Percentiles rank a stretch among this genome's conserved stretches.
Conservation (phyloP, 1,140 invertebrate genomes). For the Philotrypesis tridentata region DNA sequence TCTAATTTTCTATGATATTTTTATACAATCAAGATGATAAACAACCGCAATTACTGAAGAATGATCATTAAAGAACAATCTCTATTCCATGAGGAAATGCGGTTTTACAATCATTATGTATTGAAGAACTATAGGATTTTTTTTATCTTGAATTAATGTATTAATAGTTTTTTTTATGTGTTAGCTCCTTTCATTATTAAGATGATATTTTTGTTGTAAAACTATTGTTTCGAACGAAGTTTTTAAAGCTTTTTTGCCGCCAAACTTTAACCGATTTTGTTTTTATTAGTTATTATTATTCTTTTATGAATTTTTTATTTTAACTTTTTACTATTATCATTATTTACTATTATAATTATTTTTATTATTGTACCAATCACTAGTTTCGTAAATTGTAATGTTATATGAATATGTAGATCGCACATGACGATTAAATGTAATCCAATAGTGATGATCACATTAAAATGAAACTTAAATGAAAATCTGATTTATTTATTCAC, state of each 20-base stretch:
- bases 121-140: slow-evolving; percentile 36
- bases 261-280: slow-evolving; percentile 15
- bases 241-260: slow-evolving; percentile 25
- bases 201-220: slow-evolving; percentile 34
- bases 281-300: slow-evolving; percentile 30
- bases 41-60: slow-evolving; percentile 31
- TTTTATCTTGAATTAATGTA: slow-evolving; percentile 40
- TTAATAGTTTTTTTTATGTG: slow-evolving; percentile 22
- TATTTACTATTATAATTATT: slow-evolving; percentile 33
- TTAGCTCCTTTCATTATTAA: slow-evolving; percentile 5
- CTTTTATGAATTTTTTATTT: slow-evolving; percentile 28
- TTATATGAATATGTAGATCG: slow-evolving; percentile 45
- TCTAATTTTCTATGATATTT: slow-evolving; percentile 63
- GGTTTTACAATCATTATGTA: slow-evolving; percentile 42
- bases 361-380: slow-evolving; percentile 35
- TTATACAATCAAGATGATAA: slow-evolving; percentile 56
- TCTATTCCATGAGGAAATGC: slow-evolving; percentile 46
- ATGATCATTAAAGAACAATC: slow-evolving; percentile 36
- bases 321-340: slow-evolving; percentile 16
- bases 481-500: slow-evolving; percentile 31
- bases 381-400: slow-evolving; percentile 43
- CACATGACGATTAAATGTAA: slow-evolving; percentile 49
- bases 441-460: slow-evolving; percentile 46
- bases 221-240: slow-evolving; percentile 12
- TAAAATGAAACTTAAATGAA: slow-evolving; percentile 46